These are phyloP conservation scores for Conchocele bisecta DNA, from an alignment of 2,888 invertebrate genomes.

Conservation along the genomic window DNA sequence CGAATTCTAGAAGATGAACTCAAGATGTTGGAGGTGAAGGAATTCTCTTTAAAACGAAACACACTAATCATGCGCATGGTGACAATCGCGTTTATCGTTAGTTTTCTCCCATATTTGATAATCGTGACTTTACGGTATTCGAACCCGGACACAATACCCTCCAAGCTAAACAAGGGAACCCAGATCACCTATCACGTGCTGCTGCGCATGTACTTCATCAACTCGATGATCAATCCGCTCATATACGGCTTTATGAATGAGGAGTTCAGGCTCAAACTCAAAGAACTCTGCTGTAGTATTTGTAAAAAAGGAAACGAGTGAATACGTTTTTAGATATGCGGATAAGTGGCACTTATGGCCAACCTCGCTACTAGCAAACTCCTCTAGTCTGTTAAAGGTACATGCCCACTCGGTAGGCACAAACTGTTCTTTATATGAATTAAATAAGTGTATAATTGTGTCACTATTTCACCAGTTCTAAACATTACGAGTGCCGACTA, in stretches of 20 bases:
- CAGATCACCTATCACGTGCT: conserved; percentile 53
- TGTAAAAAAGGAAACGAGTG: too few relatives aligned
- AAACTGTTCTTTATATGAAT: too few relatives aligned
- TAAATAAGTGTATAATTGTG: too few relatives aligned
- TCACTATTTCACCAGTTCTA: too few relatives aligned
- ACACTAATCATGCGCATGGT: conserved; percentile 56
- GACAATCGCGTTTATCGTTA: conserved; percentile 56
- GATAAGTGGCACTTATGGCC: too few relatives aligned
- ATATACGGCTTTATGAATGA: conserved; percentile 58
- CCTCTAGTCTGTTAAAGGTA: too few relatives aligned
- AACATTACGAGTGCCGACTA: too few relatives aligned
- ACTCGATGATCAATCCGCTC: conserved; percentile 58
- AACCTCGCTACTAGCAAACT: too few relatives aligned
- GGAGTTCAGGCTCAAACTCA: conserved; percentile 51
- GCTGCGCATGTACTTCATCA: conserved; percentile 51
- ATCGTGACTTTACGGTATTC: conserved; percentile 52
- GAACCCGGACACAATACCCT: conserved; percentile 40
- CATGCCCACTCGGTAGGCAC: too few relatives aligned
- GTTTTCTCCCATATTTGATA: conserved; percentile 55
- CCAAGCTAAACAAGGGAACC: conserved; percentile 34
- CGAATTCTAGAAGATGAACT: conserved; percentile 52
- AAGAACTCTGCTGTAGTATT: too few relatives aligned
- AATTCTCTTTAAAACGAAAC: conserved; percentile 52
- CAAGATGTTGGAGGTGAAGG: conserved; percentile 39
- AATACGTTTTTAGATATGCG: too few relatives aligned